These are phyloP conservation scores for Channa argus DNA, from an alignment of 2,113 vertebrate genomes.

Conservation along the genomic window DNA sequence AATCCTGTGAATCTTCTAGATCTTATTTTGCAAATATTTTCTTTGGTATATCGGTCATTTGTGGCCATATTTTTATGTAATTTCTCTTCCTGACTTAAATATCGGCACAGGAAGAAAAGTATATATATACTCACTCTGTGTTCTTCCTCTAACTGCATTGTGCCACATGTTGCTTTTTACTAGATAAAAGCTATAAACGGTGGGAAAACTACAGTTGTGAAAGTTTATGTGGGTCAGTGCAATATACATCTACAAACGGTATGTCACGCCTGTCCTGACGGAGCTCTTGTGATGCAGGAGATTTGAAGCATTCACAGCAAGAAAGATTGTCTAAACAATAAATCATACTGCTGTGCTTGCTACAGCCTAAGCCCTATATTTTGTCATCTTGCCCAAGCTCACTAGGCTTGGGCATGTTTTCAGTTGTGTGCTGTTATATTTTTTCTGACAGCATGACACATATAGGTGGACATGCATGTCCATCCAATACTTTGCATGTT, in stretches of 20 bases:
- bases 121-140: too few species aligned
- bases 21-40: too few species aligned
- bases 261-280: not conserved
- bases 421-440: not conserved
- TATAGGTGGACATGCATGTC: conserved; percentile 1
- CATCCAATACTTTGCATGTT: not conserved
- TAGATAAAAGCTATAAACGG: not conserved
- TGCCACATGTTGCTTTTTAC: conserved; percentile 1
- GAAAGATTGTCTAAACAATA: too few species aligned
- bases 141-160: not conserved
- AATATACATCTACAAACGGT: not conserved
- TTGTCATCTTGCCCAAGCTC: conserved; percentile 24
- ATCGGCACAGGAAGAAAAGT: too few species aligned
- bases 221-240: not conserved
- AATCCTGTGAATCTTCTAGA: too few species aligned
- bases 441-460: conserved; percentile 28
- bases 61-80: too few species aligned
- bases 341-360: too few species aligned
- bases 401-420: conserved; percentile 48
- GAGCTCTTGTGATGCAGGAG: conserved; percentile 24
- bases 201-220: too few species aligned
- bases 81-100: too few species aligned
- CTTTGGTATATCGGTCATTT: too few species aligned
- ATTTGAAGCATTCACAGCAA: conserved; percentile 2
- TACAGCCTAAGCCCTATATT: not conserved